phyloP scores from a whole-genome alignment of 2,888 invertebrate genomes.

The Scaptomyza flava region DNA sequence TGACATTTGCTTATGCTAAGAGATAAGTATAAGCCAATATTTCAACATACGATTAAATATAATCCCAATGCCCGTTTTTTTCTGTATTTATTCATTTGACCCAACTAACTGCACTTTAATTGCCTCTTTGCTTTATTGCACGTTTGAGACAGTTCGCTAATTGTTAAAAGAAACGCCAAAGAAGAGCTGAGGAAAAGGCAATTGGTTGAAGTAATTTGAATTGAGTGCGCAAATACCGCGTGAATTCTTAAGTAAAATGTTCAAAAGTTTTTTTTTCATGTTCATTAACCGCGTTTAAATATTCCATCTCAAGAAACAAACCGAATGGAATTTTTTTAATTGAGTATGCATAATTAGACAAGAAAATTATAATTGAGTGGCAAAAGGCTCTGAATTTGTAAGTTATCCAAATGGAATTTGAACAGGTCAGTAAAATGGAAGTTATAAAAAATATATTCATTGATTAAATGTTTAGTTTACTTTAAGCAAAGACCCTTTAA shows the following conservation, averaged over 20 bases:
- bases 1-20: conserved; percentile 66
- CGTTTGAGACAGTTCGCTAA: conserved; percentile 25
- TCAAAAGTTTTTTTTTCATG: conserved; percentile 38
- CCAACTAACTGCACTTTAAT: conserved; percentile 58
- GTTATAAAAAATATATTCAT: background rate
- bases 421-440: background rate
- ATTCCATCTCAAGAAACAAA: conserved; percentile 32
- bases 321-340: conserved; percentile 64
- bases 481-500: too few species aligned
- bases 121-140: conserved; percentile 59
- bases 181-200: conserved; percentile 51
- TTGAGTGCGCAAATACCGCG: conserved; percentile 70
- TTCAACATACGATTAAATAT: conserved; percentile 11
- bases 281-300: conserved; percentile 37
- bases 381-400: background rate
- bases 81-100: conserved; percentile 22
- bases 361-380: conserved; percentile 58
- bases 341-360: conserved; percentile 76
- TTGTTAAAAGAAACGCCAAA: conserved; percentile 12
- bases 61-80: conserved; percentile 1
- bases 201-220: conserved; percentile 78
- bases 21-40: conserved; percentile 44
- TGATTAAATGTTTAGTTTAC: too few species aligned
- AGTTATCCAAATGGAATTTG: background rate
- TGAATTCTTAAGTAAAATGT: conserved; percentile 60